Base-by-base conservation (phyloP, 2,888 invertebrate species). In the Epistrophella euchroma region DNA sequence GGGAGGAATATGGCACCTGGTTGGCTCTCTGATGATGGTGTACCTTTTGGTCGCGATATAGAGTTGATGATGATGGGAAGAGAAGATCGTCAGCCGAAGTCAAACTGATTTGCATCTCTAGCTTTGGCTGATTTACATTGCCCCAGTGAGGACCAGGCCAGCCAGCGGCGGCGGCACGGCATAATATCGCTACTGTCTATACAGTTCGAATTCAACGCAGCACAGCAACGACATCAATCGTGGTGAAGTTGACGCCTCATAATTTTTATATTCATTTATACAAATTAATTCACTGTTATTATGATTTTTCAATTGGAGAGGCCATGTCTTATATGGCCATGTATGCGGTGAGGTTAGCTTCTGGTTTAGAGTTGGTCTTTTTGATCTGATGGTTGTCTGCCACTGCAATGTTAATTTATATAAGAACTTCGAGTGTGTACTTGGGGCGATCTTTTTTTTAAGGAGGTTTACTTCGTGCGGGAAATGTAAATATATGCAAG, bases 201-300 rank as follows among this genome's bases (percentile, higher is more conserved):
- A 66, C 17, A 62, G 9, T 28, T 52, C n/a, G 37, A 37, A 10
- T 13, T 19, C 10, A 50, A 50, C 66, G 66, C 50, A 50, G 66
- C 50, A 50, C 68, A 22, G 7, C 40, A 13, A 17, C 50, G 28
- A 13, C 28, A 28, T 13, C 22, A 55, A 56, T 50, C 32, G 66
- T 60, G 68, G 11, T 47, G 64, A 52, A 68, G 58, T 60, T 56
- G 82, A 82, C 82, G 78, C 55, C 71, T 87, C 87, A 79, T 90
- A 90, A 90, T 90, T 91, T 90, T 90, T 90, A 89, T 91, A 91
- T 91, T 91, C 91, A 91, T 91, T 91, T 91, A 91, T 91, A 91
- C 91, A 91, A 91, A 91, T 91, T 91, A 91, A 91, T 91, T 91
- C 91, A 91, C 90, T 91, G 75, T 58, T 75, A 68, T 75, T 84